A percentile compares a stretch with the other conserved stretches of the same genome.
Conservation (phyloP, 2,113 vertebrate genomes). For the Carollia perspicillata region DNA sequence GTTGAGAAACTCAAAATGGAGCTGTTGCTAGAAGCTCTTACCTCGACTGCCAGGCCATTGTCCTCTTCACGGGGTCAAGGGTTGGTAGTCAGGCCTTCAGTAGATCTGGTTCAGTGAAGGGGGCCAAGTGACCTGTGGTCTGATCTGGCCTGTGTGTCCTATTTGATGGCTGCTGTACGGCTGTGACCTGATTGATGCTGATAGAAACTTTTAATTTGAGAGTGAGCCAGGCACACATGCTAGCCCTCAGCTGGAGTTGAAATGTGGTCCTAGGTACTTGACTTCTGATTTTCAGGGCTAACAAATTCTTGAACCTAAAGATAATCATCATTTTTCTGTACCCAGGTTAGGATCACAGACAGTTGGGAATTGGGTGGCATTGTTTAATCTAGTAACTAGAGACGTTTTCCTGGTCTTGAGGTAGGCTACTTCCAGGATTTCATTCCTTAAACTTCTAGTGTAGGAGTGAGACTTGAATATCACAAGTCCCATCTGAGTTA, state of each 20-base stretch:
- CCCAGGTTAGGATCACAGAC: neutral
- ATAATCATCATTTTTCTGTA: neutral
- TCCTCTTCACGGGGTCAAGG: neutral
- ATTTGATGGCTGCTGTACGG: neutral
- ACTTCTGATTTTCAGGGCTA: neutral
- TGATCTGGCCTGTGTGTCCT: neutral
- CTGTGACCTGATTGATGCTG: neutral
- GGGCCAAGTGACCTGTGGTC: constrained; percentile 60
- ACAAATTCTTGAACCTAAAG: neutral
- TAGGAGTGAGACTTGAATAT: neutral
- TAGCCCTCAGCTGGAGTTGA: neutral
- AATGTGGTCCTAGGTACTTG: neutral
- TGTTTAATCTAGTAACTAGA: neutral
- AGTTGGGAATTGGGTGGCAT: neutral
- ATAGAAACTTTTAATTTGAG: neutral
- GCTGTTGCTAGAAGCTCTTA: neutral
- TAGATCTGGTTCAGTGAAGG: neutral
- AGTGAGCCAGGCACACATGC: neutral
- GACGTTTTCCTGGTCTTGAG: neutral
- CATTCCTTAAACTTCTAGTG: neutral
- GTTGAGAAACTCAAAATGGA: neutral
- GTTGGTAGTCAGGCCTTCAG: neutral
- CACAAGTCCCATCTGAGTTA: neutral
- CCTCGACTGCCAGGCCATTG: neutral
- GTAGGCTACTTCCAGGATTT: neutral